Base-by-base conservation (phyloP, 2,797 vertebrate species). In the Sarcoramphus papa region DNA sequence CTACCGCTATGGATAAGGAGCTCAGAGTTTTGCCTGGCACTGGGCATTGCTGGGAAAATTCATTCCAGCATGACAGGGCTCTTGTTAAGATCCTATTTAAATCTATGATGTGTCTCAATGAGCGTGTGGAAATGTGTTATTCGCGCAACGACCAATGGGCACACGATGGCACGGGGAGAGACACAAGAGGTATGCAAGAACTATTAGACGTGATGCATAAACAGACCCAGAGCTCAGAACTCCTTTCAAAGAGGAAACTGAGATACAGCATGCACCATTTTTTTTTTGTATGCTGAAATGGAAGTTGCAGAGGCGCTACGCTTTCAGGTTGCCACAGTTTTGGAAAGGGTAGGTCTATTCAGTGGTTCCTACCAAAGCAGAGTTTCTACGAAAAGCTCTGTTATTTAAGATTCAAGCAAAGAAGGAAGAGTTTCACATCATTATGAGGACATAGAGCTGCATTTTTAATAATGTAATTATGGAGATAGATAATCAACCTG, bases 111-210 rank as follows among this genome's bases (percentile, higher is more conserved):
- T 4, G 12, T 63, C 59, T 64, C 50, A 63, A 1, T 10, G 65
- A 74, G 43, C 2, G 1, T 1, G 0, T 64, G 63, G 59, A 62
- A 82, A 69, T 33, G 12, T 1, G 15, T 63, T 76, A 16, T 6
- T 73, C 3, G 2, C 1, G 8, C 50, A 79, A 53, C 2, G 2
- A 62, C 62, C 30, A 21, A 14, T 6, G 0, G 48, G 37, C 48
- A 88, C 31, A 15, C 0, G 5, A 4, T 16, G 18, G 33, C n/a
- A 45, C 23, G 53, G 4, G 6, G 27, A 53, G 31, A 76, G 19
- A 82, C 18, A 30, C 4, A 28, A 59, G 37, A 76, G 10, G 13
- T 27, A 12, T 1, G 4, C 31, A 85, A 81, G 41, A 78, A 19
- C 41, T 50, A 10, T 30, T 33, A 51, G 62, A 41, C 3, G 16